Conservation (phyloP, 2,888 invertebrate species). For the Bellardia pandia region DNA sequence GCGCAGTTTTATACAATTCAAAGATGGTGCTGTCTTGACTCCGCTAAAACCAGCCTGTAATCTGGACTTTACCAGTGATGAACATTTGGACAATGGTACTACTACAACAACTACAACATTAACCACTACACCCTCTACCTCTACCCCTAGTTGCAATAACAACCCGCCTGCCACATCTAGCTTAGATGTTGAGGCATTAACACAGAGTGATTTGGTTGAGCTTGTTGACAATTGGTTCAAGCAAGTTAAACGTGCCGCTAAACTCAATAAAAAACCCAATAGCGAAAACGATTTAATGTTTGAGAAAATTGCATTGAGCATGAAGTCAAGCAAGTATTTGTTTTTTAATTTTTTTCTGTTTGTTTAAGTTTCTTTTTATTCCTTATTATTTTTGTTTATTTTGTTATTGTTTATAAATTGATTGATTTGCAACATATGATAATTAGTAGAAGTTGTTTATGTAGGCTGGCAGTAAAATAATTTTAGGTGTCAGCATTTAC, state of each 20-base stretch:
- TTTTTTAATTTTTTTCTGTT: constrained; percentile 76
- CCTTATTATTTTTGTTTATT: constrained; percentile 64
- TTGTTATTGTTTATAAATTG: neutral
- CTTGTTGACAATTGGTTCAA: constrained; percentile 79
- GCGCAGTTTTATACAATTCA: constrained; percentile 86
- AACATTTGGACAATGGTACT: constrained; percentile 84
- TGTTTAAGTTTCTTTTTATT: constrained; percentile 68
- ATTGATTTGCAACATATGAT: too few relatives aligned
- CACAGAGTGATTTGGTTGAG: constrained; percentile 78
- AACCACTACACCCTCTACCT: neutral
- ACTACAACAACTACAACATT: constrained; percentile 44
- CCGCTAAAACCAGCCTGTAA: constrained; percentile 83
- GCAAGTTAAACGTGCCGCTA: constrained; percentile 79
- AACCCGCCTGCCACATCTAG: constrained; percentile 40
- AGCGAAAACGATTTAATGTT: constrained; percentile 61
- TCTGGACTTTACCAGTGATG: constrained; percentile 85
- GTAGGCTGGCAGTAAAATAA: neutral
- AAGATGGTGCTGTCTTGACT: constrained; percentile 83
- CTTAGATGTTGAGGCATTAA: constrained; percentile 76
- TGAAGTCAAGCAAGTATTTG: constrained; percentile 84
- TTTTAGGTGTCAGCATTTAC: too few relatives aligned
- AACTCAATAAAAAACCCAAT: constrained; percentile 33
- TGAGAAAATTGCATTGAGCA: constrained; percentile 78
- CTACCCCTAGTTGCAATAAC: constrained; percentile 18
- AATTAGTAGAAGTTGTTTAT: neutral